phyloP scores from a whole-genome alignment of 2,113 vertebrate genomes.

The Saguinus midas region DNA sequence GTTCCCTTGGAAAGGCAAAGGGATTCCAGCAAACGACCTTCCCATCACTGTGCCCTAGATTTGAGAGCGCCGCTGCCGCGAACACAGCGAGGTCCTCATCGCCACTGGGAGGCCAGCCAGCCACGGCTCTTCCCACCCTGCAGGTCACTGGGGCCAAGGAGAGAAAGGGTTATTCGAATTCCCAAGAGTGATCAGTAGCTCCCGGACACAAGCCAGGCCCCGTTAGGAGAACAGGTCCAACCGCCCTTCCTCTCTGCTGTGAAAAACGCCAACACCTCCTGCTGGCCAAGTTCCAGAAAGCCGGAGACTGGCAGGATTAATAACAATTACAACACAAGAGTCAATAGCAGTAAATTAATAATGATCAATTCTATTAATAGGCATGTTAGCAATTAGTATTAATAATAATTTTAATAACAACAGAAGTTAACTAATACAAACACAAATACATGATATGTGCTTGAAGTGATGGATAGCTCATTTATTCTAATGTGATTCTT shows the following conservation, averaged over 20 bases:
- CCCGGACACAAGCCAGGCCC: background rate
- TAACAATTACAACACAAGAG: background rate
- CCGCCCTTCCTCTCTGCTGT: background rate
- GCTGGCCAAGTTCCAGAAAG: background rate
- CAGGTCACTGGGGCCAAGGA: background rate
- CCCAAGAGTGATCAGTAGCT: background rate
- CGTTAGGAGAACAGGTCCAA: background rate
- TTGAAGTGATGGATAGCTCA: too few species aligned
- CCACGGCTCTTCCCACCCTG: background rate
- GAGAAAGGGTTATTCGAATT: background rate
- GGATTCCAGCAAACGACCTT: background rate
- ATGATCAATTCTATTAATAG: background rate
- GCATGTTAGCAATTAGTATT: background rate
- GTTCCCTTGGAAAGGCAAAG: slow-evolving; percentile 41
- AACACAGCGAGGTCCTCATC: background rate
- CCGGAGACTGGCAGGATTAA: background rate
- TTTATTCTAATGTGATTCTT: too few species aligned
- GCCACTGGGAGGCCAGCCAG: accelerated
- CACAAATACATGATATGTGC: too few species aligned
- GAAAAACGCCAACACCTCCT: background rate
- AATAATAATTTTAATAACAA: background rate
- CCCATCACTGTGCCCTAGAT: background rate
- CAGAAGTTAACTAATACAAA: background rate
- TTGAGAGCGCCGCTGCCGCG: background rate
- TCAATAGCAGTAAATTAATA: background rate